These are phyloP conservation scores for Phaetusa simplex DNA, from an alignment of 2,113 vertebrate species.

Conservation along the genomic window DNA sequence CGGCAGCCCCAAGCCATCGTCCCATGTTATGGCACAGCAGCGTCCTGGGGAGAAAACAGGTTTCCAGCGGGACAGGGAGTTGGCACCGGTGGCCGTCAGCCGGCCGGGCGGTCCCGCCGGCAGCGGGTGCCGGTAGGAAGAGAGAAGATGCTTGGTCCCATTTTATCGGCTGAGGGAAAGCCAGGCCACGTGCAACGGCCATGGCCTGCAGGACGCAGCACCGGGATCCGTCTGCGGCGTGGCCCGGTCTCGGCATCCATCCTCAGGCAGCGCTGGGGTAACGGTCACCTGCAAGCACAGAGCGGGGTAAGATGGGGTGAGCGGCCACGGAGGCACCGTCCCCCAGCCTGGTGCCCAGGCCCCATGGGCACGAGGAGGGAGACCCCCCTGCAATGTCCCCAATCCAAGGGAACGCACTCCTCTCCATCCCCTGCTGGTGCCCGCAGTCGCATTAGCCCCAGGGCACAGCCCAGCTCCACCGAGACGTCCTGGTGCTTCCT, in stretches of 20 bases:
- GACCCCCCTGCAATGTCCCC: not conserved
- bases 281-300: slow-evolving; percentile 37
- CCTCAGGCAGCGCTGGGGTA: not conserved
- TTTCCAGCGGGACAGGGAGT: not conserved
- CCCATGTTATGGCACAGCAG: not conserved
- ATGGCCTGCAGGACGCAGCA: rapidly evolving
- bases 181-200: not conserved
- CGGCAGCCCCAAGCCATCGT: not conserved
- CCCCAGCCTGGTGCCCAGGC: not conserved
- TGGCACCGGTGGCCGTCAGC: not conserved
- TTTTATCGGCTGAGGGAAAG: not conserved
- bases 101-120: not conserved
- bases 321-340: rapidly evolving
- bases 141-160: slow-evolving; percentile 44
- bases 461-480: not conserved
- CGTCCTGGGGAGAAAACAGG: not conserved
- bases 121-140: not conserved
- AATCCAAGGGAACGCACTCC: not conserved
- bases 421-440: not conserved
- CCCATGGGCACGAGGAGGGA: not conserved
- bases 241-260: not conserved
- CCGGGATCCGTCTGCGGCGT: rapidly evolving
- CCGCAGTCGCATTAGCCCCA: rapidly evolving
- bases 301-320: rapidly evolving
- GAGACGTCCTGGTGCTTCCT: not conserved